phyloP scores from a whole-genome alignment of 2,113 vertebrate species.

The Nothocercus julius region DNA sequence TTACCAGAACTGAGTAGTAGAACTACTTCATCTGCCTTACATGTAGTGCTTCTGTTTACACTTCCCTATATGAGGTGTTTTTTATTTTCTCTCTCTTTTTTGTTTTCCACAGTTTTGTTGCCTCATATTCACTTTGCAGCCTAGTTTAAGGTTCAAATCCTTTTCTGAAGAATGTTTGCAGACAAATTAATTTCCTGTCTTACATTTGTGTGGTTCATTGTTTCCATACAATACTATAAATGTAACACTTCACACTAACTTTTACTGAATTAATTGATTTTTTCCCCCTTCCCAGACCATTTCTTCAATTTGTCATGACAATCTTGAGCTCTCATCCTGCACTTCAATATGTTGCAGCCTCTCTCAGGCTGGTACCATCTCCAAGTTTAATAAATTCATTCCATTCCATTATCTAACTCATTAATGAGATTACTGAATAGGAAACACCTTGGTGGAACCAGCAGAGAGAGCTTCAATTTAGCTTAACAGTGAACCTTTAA shows the following conservation, averaged over 20 bases:
- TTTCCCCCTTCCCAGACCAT: neutral
- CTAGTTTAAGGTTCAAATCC: neutral
- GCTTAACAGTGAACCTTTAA: neutral
- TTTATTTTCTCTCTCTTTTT: neutral
- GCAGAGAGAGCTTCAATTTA: neutral
- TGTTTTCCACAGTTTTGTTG: neutral
- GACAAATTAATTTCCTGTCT: constrained; percentile 16
- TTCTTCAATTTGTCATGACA: constrained; percentile 42
- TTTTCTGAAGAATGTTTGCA: neutral
- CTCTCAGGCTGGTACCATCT: neutral
- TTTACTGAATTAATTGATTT: constrained; percentile 5
- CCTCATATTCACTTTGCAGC: neutral
- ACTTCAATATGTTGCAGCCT: neutral
- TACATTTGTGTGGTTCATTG: neutral
- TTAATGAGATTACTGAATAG: constrained; percentile 40
- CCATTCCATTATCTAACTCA: constrained; percentile 24
- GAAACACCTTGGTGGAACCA: constrained; percentile 32
- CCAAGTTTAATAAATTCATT: constrained; percentile 35
- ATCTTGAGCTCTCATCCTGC: constrained; percentile 34
- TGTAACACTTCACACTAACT: neutral
- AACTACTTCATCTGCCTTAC: neutral
- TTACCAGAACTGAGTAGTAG: neutral
- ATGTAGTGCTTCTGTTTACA: neutral
- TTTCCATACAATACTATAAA: constrained; percentile 15
- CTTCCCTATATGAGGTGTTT: neutral